Evolutionary conservation across 2,888 invertebrate species (phyloP).

Genomic region (Sphaerophoria taeniata): DNA sequence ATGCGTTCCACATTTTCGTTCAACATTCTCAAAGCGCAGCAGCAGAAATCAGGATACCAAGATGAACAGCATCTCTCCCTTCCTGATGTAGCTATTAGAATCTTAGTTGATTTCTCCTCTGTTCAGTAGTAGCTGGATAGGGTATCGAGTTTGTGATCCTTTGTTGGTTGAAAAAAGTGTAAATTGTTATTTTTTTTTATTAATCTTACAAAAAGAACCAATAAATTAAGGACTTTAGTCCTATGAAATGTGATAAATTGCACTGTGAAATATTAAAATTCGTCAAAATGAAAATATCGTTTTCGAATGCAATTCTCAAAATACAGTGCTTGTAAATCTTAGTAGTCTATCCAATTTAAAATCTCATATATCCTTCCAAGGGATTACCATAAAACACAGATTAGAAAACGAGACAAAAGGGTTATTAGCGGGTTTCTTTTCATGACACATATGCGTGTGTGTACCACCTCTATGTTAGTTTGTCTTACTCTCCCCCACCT

Average conservation of each 20-base stretch:
- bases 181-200: constrained; percentile 33
- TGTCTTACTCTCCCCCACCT: constrained; percentile 44
- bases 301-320: neutral
- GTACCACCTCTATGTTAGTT: constrained; percentile 23
- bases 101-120: constrained; percentile 75
- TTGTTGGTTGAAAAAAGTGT: constrained; percentile 60
- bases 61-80: constrained; percentile 68
- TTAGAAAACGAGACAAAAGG: constrained; percentile 51
- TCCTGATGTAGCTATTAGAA: constrained; percentile 63
- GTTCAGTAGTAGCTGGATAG: constrained; percentile 83
- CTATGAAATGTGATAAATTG: neutral
- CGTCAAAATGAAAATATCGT: neutral
- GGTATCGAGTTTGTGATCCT: constrained; percentile 78
- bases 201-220: neutral
- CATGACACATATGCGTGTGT: constrained; percentile 69
- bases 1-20: constrained; percentile 61
- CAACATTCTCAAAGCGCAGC: constrained; percentile 63
- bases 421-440: constrained; percentile 59
- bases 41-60: constrained; percentile 71
- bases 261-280: neutral
- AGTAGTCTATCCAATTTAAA: constrained; percentile 1
- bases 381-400: constrained; percentile 26
- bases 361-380: neutral
- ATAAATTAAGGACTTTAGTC: constrained; percentile 3
- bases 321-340: neutral